Base-by-base conservation (phyloP, 2,797 vertebrate species). In the Caiman crocodilus region DNA sequence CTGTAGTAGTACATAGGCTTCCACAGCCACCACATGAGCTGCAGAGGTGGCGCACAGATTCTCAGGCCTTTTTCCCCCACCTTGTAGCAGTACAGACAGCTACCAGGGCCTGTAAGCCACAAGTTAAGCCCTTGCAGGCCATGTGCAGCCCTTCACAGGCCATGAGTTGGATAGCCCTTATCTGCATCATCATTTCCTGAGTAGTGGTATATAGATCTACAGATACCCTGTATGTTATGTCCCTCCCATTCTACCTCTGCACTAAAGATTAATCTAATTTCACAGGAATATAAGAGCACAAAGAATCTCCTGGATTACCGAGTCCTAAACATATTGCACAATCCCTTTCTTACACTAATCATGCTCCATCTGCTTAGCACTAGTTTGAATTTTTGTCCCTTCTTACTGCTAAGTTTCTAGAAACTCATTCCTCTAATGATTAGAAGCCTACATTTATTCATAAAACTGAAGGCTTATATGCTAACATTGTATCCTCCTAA, bases 231-330 rank as follows among this genome's bases (percentile, higher is more conserved):
- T 64, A 28, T 64, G 28, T 6, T 64, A 16, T 28, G 26, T 64
- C 26, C 63, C 63, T 64, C 63, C 7, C 13, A 28, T 15, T 79
- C 1, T 0, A 64, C 18, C 14, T 32, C 1, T 1, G 7, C 7
- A 63, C 55, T 79, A 42, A 10, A 42, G 42, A 10, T 42, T 42
- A 14, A 69, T 28, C 18, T 65, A 82, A 75, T 63, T 76, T 79
- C 25, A 60, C 76, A 63, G 67, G 82, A 82, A 50, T 2, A 25
- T 26, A 61, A 75, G 28, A 63, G 23, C 55, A 3, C 60, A 84
- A 76, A 11, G 20, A 10, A 42, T 85, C 7, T 64, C 42, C 42
- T 42, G 42, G 73, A 35, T 67, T 87, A 15, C 20, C 59, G n/a
- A 25, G 5, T 88, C 77, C 23, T 64, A 18, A n/a, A 65, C 50